Base-by-base conservation (phyloP, 2,888 invertebrate genomes). In the Ellobium chinense region DNA sequence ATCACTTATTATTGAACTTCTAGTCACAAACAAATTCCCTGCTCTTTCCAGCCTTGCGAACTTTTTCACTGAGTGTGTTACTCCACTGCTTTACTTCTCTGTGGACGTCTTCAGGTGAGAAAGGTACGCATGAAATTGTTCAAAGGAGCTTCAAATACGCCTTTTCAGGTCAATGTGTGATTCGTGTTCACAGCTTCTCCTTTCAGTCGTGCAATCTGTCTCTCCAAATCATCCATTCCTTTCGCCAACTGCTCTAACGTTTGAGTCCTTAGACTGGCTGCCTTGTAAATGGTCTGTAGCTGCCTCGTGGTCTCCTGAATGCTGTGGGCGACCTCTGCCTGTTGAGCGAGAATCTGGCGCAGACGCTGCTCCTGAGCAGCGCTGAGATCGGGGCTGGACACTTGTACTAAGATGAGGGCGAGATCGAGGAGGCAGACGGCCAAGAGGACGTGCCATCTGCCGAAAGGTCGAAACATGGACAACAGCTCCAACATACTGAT, bases 401-500 rank as follows among this genome's bases (percentile, higher is more conserved):
- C 29, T 31, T 74, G 77, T 27, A 78, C 21, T 1, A 66, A 54
- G 34, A 81, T 81, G 29, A 81, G 62, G 36, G 78, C 63, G 24
- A 81, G 46, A 58, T 77, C 76, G 21, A 78, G 31, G 21, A 78
- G 54, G 66, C 73, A 80, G n/a, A 80, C 39, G 24, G 69, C 66
- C 65, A 80, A 39, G 2, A 77, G 68, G 37, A 75, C 37, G 18
- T 77, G 82, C 76, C 74, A 80, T 4, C 60, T 74, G 66, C 73
- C 62, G 24, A 74, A 65, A 9, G 78, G 69, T 21, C 78, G 72
- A 12, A 81, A 29, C 62, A 73, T 46, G 56, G 66, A 73, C 46
- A 81, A 18, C 2, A 81, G 74, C 36, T 77, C 77, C 31, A 77
- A 54, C 81, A 81, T 81, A 31, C 21, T 56, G 24, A 54, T n/a